Evolutionary conservation across 2,113 vertebrate genomes (phyloP).

Genomic region (Halichoeres trimaculatus): DNA sequence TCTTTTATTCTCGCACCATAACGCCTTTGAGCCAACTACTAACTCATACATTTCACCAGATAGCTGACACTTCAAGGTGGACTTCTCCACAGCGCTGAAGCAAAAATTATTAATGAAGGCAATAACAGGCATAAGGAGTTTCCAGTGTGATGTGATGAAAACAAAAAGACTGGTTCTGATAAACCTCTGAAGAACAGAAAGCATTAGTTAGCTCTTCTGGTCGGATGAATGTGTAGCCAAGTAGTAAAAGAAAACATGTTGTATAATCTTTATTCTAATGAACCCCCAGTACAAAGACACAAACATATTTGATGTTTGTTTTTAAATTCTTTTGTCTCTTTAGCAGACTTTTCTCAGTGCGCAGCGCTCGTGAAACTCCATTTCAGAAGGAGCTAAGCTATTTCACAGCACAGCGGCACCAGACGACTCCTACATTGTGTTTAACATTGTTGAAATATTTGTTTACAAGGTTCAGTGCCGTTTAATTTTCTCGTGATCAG

Average conservation of each 20-base stretch:
- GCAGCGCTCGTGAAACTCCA: slow-evolving; percentile 59
- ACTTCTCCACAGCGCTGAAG: slow-evolving; percentile 31
- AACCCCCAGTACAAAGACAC: slow-evolving; percentile 6
- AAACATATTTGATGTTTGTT: not conserved
- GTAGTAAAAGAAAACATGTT: not conserved
- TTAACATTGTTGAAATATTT: slow-evolving; percentile 81
- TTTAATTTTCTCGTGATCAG: slow-evolving; percentile 80
- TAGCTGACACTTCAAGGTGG: slow-evolving; percentile 62
- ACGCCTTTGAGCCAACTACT: not conserved
- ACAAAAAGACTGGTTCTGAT: no score
- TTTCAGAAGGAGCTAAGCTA: slow-evolving; percentile 48
- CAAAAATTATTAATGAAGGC: slow-evolving; percentile 51
- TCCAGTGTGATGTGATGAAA: no score
- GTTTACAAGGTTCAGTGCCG: slow-evolving; percentile 81
- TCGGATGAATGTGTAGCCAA: not conserved
- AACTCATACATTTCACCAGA: slow-evolving; percentile 29
- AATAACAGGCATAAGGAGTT: not conserved
- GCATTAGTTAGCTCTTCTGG: not conserved
- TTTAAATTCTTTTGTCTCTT: not conserved
- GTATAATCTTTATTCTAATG: slow-evolving; percentile 1
- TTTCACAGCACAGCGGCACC: slow-evolving; percentile 74
- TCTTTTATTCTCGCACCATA: slow-evolving; percentile 3
- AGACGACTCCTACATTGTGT: slow-evolving; percentile 68
- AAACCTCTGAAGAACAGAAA: not conserved
- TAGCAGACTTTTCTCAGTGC: slow-evolving; percentile 4